Percentiles rank a stretch among this genome's conserved stretches.
These are phyloP conservation scores for Stenolophus ochropezus DNA, from an alignment of 2,888 invertebrate species.

Conservation along the genomic window DNA sequence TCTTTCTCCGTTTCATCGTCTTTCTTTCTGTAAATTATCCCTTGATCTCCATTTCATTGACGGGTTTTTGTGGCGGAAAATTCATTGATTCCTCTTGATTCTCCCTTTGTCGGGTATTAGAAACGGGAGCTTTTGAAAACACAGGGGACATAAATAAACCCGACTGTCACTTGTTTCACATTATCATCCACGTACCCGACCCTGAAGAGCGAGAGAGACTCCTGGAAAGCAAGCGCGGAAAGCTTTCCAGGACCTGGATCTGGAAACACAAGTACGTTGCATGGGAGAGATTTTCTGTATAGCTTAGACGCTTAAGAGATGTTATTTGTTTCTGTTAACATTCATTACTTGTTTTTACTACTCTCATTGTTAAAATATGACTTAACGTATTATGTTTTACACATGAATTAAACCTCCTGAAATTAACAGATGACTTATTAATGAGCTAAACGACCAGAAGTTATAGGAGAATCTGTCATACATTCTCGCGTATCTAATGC, in stretches of 20 bases:
- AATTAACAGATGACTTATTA: too few relatives aligned
- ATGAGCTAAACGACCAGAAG: too few relatives aligned
- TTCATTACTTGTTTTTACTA: too few relatives aligned
- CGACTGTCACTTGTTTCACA: constrained; percentile 43
- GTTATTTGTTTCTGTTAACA: too few relatives aligned
- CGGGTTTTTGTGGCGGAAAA: neutral
- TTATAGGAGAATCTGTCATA: too few relatives aligned
- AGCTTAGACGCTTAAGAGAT: too few relatives aligned
- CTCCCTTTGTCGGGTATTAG: constrained; percentile 1
- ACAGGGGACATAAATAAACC: constrained; percentile 29
- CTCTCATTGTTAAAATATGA: too few relatives aligned
- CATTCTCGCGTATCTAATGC: too few relatives aligned
- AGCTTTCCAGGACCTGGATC: neutral
- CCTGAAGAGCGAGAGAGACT: neutral
- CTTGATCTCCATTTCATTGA: constrained; percentile 8
- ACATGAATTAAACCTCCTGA: too few relatives aligned
- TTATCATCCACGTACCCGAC: constrained; percentile 25
- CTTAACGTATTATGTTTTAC: too few relatives aligned
- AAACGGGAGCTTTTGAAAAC: constrained; percentile 13
- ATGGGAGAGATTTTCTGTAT: too few relatives aligned
- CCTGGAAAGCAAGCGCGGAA: neutral
- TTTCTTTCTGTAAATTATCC: neutral
- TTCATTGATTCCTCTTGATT: constrained; percentile 13
- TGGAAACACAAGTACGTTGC: neutral
- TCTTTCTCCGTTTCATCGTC: neutral